Evolutionary conservation across 2,113 vertebrate species (phyloP).

Genomic region (Cololabis saira): DNA sequence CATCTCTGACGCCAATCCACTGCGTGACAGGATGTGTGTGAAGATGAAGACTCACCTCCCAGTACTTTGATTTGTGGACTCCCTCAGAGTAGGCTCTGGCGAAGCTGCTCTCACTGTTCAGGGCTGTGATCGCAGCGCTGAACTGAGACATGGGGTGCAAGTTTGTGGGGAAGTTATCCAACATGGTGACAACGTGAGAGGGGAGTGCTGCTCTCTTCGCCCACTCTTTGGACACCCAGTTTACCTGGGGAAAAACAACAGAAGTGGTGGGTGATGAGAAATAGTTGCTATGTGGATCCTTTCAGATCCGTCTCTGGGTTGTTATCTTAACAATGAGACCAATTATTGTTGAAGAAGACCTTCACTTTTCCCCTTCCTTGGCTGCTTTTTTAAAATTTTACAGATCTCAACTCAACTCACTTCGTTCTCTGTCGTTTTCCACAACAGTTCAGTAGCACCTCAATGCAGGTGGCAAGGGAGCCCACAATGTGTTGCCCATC

Average conservation of each 20-base stretch:
- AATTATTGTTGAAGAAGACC: too few species aligned
- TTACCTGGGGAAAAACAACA: slow-evolving; percentile 78
- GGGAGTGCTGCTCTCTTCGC: slow-evolving; percentile 94
- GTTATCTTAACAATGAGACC: too few species aligned
- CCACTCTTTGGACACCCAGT: slow-evolving; percentile 95
- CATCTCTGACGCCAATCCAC: too few species aligned
- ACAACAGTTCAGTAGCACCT: too few species aligned
- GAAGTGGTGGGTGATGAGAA: background rate
- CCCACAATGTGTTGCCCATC: too few species aligned
- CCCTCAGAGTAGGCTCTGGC: slow-evolving; percentile 94
- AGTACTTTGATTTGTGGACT: slow-evolving; percentile 92
- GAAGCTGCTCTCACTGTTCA: slow-evolving; percentile 97
- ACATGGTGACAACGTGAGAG: slow-evolving; percentile 97
- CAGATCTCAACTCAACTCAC: too few species aligned
- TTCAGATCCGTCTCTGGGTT: too few species aligned
- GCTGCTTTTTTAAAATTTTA: too few species aligned
- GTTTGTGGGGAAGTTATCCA: slow-evolving; percentile 98
- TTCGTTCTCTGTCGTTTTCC: too few species aligned
- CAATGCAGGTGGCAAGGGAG: too few species aligned
- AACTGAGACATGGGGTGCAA: slow-evolving; percentile 99
- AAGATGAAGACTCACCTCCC: slow-evolving; percentile 86
- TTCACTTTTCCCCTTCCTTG: too few species aligned
- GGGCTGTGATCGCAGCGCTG: slow-evolving; percentile 93
- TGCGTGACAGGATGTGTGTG: background rate
- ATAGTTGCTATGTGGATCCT: background rate